These are phyloP conservation scores for Nasonia oneida DNA, from an alignment of 2,888 invertebrate species.

Conservation along the genomic window DNA sequence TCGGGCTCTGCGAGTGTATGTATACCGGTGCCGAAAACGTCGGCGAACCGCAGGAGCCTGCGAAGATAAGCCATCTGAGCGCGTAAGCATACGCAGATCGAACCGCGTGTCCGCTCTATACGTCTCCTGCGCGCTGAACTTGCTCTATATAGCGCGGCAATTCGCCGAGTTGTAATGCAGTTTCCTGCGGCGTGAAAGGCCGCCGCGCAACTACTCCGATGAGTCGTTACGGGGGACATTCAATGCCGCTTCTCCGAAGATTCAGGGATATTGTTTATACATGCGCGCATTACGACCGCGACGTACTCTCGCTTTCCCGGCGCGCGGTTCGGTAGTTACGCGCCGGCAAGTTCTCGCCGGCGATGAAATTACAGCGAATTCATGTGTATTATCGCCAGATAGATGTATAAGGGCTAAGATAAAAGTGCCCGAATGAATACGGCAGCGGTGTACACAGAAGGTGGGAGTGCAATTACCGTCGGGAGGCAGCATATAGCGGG, in stretches of 20 bases:
- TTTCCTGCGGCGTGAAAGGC: slow-evolving; percentile 29
- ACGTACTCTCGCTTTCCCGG: not conserved
- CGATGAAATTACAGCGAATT: not conserved
- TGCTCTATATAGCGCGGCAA: slow-evolving; percentile 13
- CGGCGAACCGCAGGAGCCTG: not conserved
- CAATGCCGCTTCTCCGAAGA: slow-evolving; percentile 34
- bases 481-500: not conserved
- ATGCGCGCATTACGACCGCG: not conserved
- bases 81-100: slow-evolving; percentile 26
- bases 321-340: not conserved
- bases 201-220: slow-evolving; percentile 38
- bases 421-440: not conserved
- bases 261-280: slow-evolving; percentile 53
- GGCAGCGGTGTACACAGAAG: not conserved
- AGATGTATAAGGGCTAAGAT: too few relatives aligned
- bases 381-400: too few relatives aligned
- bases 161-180: slow-evolving; percentile 57
- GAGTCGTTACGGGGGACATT: slow-evolving; percentile 57
- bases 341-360: not conserved
- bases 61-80: slow-evolving; percentile 54
- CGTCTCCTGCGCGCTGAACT: not conserved
- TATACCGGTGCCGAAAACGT: not conserved
- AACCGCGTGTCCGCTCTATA: not conserved
- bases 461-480: too few relatives aligned
- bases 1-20: not conserved